Base-by-base conservation (phyloP, 2,797 vertebrate species). In the Melanogrammus aeglefinus region DNA sequence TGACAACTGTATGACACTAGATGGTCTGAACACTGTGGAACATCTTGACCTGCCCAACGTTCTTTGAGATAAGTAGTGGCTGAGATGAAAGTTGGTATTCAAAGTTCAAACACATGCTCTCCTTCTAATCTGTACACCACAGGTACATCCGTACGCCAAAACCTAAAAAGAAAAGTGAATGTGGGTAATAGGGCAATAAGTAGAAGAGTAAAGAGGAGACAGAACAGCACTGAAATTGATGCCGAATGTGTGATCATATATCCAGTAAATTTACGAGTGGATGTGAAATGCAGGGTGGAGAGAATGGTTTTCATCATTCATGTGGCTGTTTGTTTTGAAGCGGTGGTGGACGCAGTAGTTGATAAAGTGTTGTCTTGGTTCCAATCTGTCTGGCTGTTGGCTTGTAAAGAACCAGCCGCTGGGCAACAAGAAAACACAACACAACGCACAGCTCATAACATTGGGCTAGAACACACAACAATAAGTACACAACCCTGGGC, bases 341-440 rank as follows among this genome's bases (percentile, higher is more conserved):
- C 36, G 80, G 44, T 77, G 76, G 73, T 73, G 79, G 84, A 85
- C 85, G 84, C 70, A 78, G 2, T 47, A 4, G 47, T 16, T 74
- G 84, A 90, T 90, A 85, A 88, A 80, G 47, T 77, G 78, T 88
- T 81, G 83, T 88, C 84, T 88, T 78, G 47, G 76, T 85, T 76
- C 81, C 75, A 72, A 86, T 90, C 88, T 88, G 86, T 85, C 80
- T 90, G 51, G 36, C 33, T 82, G 38, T 39, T 39, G 38, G 38
- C 38, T 39, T 39, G 38, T 39, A 7, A 6, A 8, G 38, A 39
- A 39, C 38, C 7, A 39, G 38, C 38, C 38, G 10, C 38, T 39
- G 38, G 38, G 38, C 38, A 39, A 39, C 38, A 39, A 39, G 38
- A 47, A 47, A 14, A 47, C 44, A 47, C 13, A 47, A 39, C 38